Base-by-base conservation (phyloP, 2,888 invertebrate species). In the Sinodicranocentrus sp. region DNA sequence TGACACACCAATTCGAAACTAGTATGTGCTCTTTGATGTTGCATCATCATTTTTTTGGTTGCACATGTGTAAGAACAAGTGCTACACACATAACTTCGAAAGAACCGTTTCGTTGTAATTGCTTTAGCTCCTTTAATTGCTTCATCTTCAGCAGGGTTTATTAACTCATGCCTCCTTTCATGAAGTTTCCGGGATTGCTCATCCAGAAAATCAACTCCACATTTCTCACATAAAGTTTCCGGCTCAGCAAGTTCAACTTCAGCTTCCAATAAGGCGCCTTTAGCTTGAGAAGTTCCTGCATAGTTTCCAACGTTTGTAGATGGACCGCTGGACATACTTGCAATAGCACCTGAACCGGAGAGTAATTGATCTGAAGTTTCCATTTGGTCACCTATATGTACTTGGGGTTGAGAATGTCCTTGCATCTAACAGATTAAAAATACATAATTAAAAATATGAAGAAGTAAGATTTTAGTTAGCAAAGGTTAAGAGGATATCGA, bases 151-250 rank as follows among this genome's bases (percentile, higher is more conserved):
- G 63, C 13, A 0, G 75, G 54, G 17, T 59, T 54, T 2, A 77
- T 39, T 8, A 76, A 54, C 87, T 91, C 90, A 89, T 91, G 91
- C 88, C 91, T 90, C 84, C 90, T 90, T 83, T 91, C 91, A 89
- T 92, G 92, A 63, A 91, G 91, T 89, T 91, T 91, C 65, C 92
- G 90, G 28, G 92, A 92, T 80, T 90, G 89, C 86, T 92, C 91
- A 88, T 92, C 92, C 86, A 91, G 91, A 89, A 92, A 92, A 89
- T 92, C 92, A 89, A 92, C 92, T 82, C 92, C 92, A 90, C 92
- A 92, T 89, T 90, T 90, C 85, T 90, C 91, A 89, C 92, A 92
- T 87, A 92, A 90, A 89, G 92, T 92, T 82, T 91, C 90, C 82
- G 92, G 91, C 87, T 91, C 91, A 86, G 91, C 91, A 87, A 91